Evolutionary conservation across 2,113 vertebrate genomes (phyloP), one percentile per base, ranked within the genome.

Genomic region (Hippocampus barbouri): DNA sequence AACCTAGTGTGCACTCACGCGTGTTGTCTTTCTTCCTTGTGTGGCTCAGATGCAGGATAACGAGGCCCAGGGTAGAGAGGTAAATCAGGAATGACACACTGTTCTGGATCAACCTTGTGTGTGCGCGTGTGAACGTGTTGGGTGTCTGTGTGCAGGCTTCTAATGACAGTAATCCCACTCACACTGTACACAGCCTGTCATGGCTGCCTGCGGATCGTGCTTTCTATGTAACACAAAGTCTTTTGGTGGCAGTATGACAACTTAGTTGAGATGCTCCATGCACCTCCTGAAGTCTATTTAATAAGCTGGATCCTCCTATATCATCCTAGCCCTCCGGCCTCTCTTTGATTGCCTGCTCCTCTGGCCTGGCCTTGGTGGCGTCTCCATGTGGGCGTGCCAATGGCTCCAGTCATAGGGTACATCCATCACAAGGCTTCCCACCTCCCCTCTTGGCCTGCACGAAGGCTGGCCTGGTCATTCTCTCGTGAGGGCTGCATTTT

Each of bases 241-340:
- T 88, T 83, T 83, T 81, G 84, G 86, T 87, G 83, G 79, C 82
- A 75, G 81, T 79, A 78, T 86, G 85, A 89, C 88, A 86, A 83
- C 87, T 89, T 86, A 88, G 83, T 87, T 83, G 83, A 81, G 83
- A 88, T 81, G 77, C 83, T 85, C 77, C 70, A 30, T 77, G 79
- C 81, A 77, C 69, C 82, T 89, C 84, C 87, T 85, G 83, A 87
- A 85, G 85, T 85, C 86, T 83, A 84, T 89, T 90, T 90, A 91
- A 91, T 90, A 89, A 85, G 79, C 81, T 85, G 86, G 79, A 85
- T 88, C 85, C 83, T 87, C 78, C 84, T 89, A 82, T 88, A 88
- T 88, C 85, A 87, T 79, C 68, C 43, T 5, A 72, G 80, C 83
- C 87, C 78, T 72, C 27, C 45, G 78, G 85, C 85, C 83, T 85